Base-by-base conservation (phyloP, 2,888 invertebrate species). In the Leptinotarsa haldemani region DNA sequence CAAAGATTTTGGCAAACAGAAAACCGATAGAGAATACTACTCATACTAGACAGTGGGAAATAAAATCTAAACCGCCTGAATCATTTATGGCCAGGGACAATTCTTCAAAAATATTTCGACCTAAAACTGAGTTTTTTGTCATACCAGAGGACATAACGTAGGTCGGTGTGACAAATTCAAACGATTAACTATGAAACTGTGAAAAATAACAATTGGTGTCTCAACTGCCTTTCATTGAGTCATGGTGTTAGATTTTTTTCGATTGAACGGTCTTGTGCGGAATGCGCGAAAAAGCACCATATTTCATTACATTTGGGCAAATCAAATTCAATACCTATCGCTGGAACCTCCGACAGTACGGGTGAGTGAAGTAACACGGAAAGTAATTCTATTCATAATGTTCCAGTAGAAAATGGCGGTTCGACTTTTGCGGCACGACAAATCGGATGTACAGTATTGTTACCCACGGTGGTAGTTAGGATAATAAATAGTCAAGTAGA, bases 151-250 rank as follows among this genome's bases (percentile, higher is more conserved):
- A 25, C 58, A 58, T 15, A 25, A 30, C 25, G 3, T 58, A 4
- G 30, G 58, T 58, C 12, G 25, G 15, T 58, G 58, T 30, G 58
- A 25, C 15, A 58, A 58, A 25, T 25, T 58, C 13, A 15, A 58
- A 16, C 25, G 22, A 18, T 22, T 16, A 16, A 22, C 56, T 58
- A 58, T 22, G 65, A 65, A 46, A 12, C 12, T 67, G 1, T 1
- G 67, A 52, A 48, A 48, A 22, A 67, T 18, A 67, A 67, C 25
- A 52, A 18, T 15, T 67, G 67, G 52, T 67, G 67, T 52, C 52
- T 25, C 15, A 52, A 67, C 20, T 67, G 67, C 20, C 18, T 67
- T 52, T 67, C 67, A n/a, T 18, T 53, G 15, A 67, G 58, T 2
- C 46, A 65, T 16, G 47, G 65, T 4, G 47, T 65, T 13, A 47